phyloP scores from a whole-genome alignment of 1,140 invertebrate genomes.

The Apis cerana region DNA sequence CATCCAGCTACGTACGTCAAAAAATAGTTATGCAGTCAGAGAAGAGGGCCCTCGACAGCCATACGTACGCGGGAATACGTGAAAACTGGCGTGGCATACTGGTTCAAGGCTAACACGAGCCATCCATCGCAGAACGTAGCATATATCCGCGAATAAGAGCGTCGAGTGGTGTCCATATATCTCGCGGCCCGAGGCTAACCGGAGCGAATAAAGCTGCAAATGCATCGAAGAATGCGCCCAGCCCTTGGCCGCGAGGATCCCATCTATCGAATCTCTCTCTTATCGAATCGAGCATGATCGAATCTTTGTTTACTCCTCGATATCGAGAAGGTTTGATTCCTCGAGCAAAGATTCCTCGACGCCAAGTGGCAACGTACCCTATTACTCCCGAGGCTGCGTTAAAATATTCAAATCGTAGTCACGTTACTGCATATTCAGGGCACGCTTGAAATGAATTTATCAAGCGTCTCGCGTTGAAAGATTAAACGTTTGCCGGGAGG shows the following conservation, averaged over 20 bases:
- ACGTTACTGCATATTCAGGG: constrained; percentile 31
- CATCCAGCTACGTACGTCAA: constrained; percentile 1
- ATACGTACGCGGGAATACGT: neutral
- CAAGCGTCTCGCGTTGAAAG: constrained; percentile 19
- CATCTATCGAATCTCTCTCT: neutral
- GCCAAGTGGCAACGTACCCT: too few relatives aligned
- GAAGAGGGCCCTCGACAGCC: neutral
- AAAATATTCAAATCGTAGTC: constrained; percentile 37
- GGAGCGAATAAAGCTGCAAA: neutral
- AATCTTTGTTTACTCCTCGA: constrained; percentile 4
- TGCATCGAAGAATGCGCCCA: neutral
- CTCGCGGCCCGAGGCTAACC: neutral
- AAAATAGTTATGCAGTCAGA: constrained; percentile 17
- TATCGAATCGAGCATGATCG: neutral
- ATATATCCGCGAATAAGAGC: neutral
- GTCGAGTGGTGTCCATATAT: neutral
- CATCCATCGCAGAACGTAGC: neutral
- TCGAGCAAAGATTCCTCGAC: neutral
- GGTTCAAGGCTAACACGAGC: constrained; percentile 10
- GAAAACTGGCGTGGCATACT: constrained; percentile 3
- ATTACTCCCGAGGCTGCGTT: neutral
- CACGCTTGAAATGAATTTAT: constrained; percentile 45
- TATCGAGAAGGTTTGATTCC: neutral
- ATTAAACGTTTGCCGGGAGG: constrained; percentile 11
- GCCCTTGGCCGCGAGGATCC: neutral